Conservation (phyloP, 2,888 invertebrate genomes). For the Limnephilus rhombicus region DNA sequence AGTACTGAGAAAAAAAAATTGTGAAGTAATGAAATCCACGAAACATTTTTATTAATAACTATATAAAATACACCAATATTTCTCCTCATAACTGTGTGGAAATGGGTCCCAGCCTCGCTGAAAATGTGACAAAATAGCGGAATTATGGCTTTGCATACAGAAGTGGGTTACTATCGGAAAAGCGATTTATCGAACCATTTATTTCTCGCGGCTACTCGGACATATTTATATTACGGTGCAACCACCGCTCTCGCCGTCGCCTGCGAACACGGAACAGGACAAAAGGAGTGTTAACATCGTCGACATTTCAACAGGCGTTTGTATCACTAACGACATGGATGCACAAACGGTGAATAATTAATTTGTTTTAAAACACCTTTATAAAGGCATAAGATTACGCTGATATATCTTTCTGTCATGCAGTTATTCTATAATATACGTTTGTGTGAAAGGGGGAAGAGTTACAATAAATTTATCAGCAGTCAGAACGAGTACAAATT, state of each 20-base stretch:
- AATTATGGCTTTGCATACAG: conserved; percentile 54
- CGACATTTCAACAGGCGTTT: conserved; percentile 12
- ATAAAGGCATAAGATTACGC: background rate
- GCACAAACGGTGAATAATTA: background rate
- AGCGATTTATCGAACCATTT: conserved; percentile 60
- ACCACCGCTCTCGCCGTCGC: background rate
- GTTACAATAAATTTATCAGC: no score
- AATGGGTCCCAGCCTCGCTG: background rate
- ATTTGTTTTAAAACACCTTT: no score
- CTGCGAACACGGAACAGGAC: background rate
- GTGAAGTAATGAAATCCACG: no score
- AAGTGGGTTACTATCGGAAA: conserved; percentile 45
- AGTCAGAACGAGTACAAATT: no score
- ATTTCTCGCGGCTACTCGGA: conserved; percentile 53
- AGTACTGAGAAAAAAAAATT: no score
- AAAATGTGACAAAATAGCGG: conserved; percentile 50
- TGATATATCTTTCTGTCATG: background rate
- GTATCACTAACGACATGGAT: background rate
- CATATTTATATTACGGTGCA: conserved; percentile 44
- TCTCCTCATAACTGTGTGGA: background rate
- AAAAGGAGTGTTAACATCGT: conserved; percentile 37
- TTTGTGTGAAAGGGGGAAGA: no score
- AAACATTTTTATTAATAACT: no score
- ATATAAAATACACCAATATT: background rate
- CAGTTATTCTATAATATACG: no score